Base-by-base conservation (phyloP, 2,888 invertebrate genomes). In the Drosophila birchii region DNA sequence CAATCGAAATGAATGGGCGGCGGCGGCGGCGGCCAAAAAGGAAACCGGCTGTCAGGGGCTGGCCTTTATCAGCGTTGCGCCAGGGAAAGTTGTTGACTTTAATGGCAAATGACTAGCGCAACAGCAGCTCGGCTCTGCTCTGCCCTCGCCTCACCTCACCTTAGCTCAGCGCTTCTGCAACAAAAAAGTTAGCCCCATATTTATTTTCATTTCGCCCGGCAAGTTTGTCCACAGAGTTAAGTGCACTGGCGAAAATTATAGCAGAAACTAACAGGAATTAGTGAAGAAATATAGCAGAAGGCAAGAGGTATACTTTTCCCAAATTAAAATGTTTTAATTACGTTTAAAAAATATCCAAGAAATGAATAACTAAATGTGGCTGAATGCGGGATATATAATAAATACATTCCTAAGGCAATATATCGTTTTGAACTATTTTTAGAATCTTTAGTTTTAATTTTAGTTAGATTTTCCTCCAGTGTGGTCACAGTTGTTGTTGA, bases 51-150 rank as follows among this genome's bases (percentile, higher is more conserved):
- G 57, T 68, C 56, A 41, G 45, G 54, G 61, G 53, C 69, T 81
- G 78, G 59, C 76, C 75, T 81, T 87, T 88, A 86, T 84, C 86
- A 84, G 80, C 55, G 63, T 41, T 45, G 57, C 55, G 77, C 63
- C 77, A 81, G 81, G 70, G 63, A 82, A 85, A 79, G 80, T 83
- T 89, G 80, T 88, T 86, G 86, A 80, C 88, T 86, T 88, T 88
- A 74, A 86, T 82, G 83, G 80, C 78, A 78, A 71, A 81, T 80
- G 75, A 74, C 68, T 77, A 62, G 62, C 57, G 64, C 18, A 68
- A 61, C 58, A 61, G 66, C 41, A 60, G 59, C 44, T 53, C 53
- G 47, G 55, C 36, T 23, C 20, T 14, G 44, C 23, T 34, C 2
- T 18, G 18, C 18, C 14, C 29, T 2, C 0, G 29, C 32, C 34